Percentiles rank a stretch among this genome's conserved stretches.
phyloP scores from a whole-genome alignment of 2,888 invertebrate genomes.

The Phania funesta region DNA sequence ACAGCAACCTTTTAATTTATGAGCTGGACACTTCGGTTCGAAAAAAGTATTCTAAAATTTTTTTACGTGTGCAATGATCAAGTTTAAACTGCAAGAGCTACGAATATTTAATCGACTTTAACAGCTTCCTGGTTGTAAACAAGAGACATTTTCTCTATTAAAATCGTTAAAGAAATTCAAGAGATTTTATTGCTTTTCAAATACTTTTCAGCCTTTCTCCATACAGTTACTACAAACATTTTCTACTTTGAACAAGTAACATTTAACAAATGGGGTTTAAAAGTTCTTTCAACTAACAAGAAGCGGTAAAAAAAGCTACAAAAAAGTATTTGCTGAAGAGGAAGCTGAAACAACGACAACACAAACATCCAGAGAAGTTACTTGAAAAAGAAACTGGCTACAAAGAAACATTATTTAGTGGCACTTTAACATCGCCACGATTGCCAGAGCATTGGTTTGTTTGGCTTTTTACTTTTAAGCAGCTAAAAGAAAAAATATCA shows the following conservation, averaged over 20 bases:
- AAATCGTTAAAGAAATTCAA: too few species aligned
- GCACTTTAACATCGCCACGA: slow-evolving; percentile 52
- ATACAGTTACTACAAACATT: slow-evolving; percentile 11
- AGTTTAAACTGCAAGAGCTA: too few species aligned
- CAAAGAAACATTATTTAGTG: slow-evolving; percentile 61
- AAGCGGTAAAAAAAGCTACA: background rate
- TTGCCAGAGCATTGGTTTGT: slow-evolving; percentile 41
- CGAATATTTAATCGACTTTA: too few species aligned
- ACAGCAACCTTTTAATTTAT: too few species aligned
- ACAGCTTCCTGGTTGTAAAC: too few species aligned
- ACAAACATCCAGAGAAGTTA: slow-evolving; percentile 10
- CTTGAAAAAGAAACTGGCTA: slow-evolving; percentile 31
- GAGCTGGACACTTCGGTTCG: too few species aligned
- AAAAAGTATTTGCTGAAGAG: slow-evolving; percentile 36
- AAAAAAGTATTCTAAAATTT: too few species aligned
- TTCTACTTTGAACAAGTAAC: slow-evolving; percentile 41
- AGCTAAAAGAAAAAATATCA: slow-evolving; percentile 27
- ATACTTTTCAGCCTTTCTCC: background rate
- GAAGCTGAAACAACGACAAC: slow-evolving; percentile 29
- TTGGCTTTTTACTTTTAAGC: slow-evolving; percentile 29
- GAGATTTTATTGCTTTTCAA: background rate
- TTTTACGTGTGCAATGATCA: too few species aligned
- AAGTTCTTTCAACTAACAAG: slow-evolving; percentile 50
- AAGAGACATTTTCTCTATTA: too few species aligned
- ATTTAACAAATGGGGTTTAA: slow-evolving; percentile 48